Evolutionary conservation across 2,797 vertebrate species (phyloP), one percentile per base, ranked within the genome.

Genomic region (Eulemur albifrons): DNA sequence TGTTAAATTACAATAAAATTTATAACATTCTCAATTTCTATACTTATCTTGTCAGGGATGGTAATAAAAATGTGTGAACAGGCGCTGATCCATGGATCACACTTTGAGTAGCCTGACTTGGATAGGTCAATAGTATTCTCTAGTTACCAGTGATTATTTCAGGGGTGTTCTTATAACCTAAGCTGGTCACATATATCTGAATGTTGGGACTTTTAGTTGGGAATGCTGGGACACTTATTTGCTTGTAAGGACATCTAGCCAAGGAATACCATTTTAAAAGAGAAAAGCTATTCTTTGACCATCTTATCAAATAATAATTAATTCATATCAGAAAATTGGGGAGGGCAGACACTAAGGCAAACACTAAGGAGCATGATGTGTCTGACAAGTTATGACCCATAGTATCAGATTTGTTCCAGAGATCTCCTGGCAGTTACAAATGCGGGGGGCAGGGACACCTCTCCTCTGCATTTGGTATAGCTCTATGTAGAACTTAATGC

Each of bases 161-260:
- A 90, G 27, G 40, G 40, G 10, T 82, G 59, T 45, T 92, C 38
- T 92, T 95, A 54, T 54, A 59, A 77, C 38, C 32, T 77, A 67
- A 69, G 21, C 45, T 87, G 23, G 38, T 75, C 5, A 59, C 38
- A 92, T 38, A 45, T 8, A 61, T 2, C 25, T 92, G 35, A 77
- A 76, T 21, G 14, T 43, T 48, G 50, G 21, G 59, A 65, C 11
- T 76, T 70, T 13, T n/a, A 65, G 3, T 59, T 91, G 23, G 67
- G 48, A 93, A 65, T 38, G 32, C 59, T 50, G 25, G 15, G 21
- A 57, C 50, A 84, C 30, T 43, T 20, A 23, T 32, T 25, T 17
- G 15, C 32, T n/a, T 15, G 14, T 65, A 17, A 65, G 32, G 32
- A 63, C 7, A 17, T n/a, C 32, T 65, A 65, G 63, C 32, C 32